Evolutionary conservation across 2,113 vertebrate genomes (phyloP).

Genomic region (Engystomops pustulosus): DNA sequence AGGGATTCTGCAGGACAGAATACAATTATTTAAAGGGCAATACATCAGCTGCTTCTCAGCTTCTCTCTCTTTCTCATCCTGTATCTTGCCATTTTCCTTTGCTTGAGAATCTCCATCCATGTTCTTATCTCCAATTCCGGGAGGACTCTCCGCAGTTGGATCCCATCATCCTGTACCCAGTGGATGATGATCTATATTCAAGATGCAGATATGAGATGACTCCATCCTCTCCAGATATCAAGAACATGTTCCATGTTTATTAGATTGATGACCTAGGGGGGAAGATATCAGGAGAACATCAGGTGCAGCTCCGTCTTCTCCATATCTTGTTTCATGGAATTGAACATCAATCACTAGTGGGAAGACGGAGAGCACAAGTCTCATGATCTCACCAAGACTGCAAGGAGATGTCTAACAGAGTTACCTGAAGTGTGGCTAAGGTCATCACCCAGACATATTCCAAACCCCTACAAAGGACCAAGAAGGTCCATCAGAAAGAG

Average conservation of each 20-base stretch:
- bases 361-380: constrained; percentile 10
- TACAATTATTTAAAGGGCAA: too few species aligned
- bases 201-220: background rate
- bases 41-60: too few species aligned
- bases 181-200: background rate
- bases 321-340: background rate
- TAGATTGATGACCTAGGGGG: constrained; percentile 1
- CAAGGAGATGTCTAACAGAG: background rate
- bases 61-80: background rate
- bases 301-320: background rate
- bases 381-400: constrained; percentile 16
- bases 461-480: too few species aligned
- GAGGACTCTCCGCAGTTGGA: background rate
- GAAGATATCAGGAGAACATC: background rate
- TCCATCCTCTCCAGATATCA: background rate
- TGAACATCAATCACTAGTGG: background rate
- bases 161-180: background rate
- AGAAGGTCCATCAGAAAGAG: too few species aligned
- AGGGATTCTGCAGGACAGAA: too few species aligned
- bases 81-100: background rate
- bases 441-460: too few species aligned
- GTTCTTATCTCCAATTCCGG: background rate
- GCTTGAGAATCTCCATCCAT: background rate
- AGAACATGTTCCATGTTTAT: background rate
- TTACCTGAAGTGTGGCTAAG: too few species aligned